Conservation (phyloP, 2,797 vertebrate species). For the Muraenolepis orangiensis region DNA sequence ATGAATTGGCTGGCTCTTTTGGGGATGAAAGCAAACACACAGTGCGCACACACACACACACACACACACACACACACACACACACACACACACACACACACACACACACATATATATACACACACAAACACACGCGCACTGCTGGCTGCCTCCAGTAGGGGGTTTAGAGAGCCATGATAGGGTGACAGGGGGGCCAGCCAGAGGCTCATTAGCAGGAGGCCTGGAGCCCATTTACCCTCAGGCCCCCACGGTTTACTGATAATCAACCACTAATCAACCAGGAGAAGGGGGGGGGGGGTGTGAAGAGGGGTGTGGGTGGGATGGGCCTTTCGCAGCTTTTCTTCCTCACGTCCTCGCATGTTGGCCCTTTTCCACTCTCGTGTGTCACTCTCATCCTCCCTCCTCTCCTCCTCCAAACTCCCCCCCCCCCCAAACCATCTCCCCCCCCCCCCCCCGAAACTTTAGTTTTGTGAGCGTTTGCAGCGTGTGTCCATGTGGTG, state of each 20-base stretch:
- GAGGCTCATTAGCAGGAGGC: constrained; percentile 51
- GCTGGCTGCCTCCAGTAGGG: constrained; percentile 67
- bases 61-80: constrained; percentile 18
- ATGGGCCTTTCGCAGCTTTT: constrained; percentile 21
- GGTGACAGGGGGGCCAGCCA: constrained; percentile 44
- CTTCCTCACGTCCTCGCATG: constrained; percentile 1
- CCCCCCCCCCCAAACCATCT: background rate
- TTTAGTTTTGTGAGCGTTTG: too few relatives aligned
- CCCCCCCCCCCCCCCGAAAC: background rate
- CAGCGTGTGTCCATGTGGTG: background rate
- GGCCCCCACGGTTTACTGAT: constrained; percentile 47
- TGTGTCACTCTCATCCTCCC: constrained; percentile 9
- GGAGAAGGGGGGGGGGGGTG: constrained; percentile 20
- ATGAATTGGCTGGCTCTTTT: constrained; percentile 77
- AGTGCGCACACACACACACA: constrained; percentile 40
- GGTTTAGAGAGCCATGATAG: constrained; percentile 64
- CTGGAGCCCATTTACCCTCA: constrained; percentile 69
- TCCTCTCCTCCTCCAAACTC: background rate
- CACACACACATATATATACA: constrained; percentile 6
- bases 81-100: constrained; percentile 32
- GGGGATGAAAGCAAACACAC: constrained; percentile 79
- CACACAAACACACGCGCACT: constrained; percentile 17
- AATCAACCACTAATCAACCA: constrained; percentile 55
- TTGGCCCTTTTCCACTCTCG: constrained; percentile 2
- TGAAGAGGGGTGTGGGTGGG: too few relatives aligned